Evolutionary conservation across 2,888 invertebrate species (phyloP).

Genomic region (Teleogryllus oceanicus): DNA sequence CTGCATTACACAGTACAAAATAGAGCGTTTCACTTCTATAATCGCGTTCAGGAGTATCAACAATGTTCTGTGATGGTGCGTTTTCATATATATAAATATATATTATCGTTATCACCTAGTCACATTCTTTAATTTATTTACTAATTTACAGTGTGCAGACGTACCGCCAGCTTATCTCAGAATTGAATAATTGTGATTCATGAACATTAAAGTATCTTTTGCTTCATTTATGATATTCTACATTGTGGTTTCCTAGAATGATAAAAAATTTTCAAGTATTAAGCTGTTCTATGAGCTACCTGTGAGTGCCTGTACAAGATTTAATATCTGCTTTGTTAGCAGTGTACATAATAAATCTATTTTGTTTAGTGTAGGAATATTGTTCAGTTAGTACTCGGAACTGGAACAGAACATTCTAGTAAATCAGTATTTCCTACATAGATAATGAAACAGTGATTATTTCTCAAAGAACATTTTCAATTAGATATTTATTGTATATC

Average conservation of each 20-base stretch:
- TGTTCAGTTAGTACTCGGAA: not conserved
- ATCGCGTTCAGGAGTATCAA: not conserved
- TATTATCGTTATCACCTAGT: not conserved
- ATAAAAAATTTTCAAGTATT: not conserved
- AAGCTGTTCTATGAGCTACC: not conserved
- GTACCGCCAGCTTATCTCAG: not conserved
- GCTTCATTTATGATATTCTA: not conserved
- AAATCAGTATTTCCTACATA: not conserved
- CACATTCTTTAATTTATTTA: not conserved
- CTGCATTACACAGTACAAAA: not conserved
- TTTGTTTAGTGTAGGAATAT: constrained; percentile 8
- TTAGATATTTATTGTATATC: no score
- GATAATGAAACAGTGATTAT: no score
- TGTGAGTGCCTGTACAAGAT: constrained; percentile 7
- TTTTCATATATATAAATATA: not conserved
- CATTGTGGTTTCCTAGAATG: not conserved
- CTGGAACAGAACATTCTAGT: not conserved
- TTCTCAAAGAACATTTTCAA: no score
- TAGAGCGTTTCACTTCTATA: not conserved
- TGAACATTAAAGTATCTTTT: no score
- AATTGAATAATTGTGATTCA: no score
- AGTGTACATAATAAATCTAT: not conserved
- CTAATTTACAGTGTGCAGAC: not conserved
- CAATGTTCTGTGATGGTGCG: not conserved
- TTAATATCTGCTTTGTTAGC: not conserved